A percentile compares a stretch with the other conserved stretches of the same genome.
phyloP scores from a whole-genome alignment of 2,113 vertebrate species.

The human (Homo sapiens) region DNA sequence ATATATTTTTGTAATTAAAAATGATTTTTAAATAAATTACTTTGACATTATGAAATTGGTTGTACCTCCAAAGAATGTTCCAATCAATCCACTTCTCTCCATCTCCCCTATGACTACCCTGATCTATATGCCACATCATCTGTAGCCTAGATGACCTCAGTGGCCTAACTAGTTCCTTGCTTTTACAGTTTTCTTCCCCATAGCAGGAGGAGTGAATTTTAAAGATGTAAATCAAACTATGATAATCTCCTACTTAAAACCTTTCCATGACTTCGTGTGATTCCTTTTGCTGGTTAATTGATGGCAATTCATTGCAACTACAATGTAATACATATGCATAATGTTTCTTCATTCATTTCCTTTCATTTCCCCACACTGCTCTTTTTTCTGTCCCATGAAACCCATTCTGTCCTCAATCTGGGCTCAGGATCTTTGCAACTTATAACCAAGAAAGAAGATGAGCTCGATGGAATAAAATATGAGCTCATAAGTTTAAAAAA shows the following conservation, averaged over 20 bases:
- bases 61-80: background rate
- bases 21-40: background rate
- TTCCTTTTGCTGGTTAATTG: background rate
- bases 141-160: background rate
- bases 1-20: constrained; percentile 6
- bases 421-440: background rate
- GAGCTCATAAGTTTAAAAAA: background rate
- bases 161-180: background rate
- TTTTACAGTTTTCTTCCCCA: background rate
- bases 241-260: background rate
- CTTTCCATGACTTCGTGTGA: background rate
- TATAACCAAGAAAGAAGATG: background rate
- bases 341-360: background rate
- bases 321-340: background rate
- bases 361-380: background rate
- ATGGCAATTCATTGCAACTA: background rate
- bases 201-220: background rate
- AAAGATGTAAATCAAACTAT: constrained; percentile 23
- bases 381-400: background rate
- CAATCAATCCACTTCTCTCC: background rate
- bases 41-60: background rate
- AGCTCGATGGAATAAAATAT: background rate
- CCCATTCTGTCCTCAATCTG: background rate
- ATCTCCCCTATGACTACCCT: background rate
- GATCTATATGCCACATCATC: background rate